Base-by-base conservation (phyloP, 2,797 vertebrate species). In the Hypotaenidia okinawae region DNA sequence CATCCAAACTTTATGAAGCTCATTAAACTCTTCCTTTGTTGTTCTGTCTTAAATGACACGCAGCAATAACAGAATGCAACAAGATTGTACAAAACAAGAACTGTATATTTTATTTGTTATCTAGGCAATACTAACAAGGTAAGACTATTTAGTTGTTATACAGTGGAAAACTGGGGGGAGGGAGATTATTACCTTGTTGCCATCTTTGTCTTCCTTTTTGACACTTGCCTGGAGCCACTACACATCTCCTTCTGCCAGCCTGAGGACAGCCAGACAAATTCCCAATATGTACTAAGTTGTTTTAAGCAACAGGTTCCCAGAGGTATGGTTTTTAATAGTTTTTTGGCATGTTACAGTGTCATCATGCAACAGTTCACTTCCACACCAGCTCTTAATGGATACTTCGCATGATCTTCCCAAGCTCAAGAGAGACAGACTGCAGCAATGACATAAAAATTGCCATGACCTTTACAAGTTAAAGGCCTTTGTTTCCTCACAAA, bases 161-260 rank as follows among this genome's bases (percentile, higher is more conserved):
- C 22, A 74, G 8, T 59, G 33, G 21, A 74, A 69, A 52, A 37
- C 2, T 2, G 10, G 3, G 16, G 6, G 6, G 1, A 1, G 1
- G 1, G 23, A 58, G 5, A 21, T 18, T n/a, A 52, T 41, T 72
- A 67, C 12, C n/a, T 49, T 39, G 24, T 52, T 70, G 66, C 35
- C 25, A 25, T 32, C 22, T n/a, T 72, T 49, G 28, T 68, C 30
- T 41, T 86, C 62, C 22, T 33, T 87, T 55, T 67, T 35, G 5
- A 12, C 43, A 47, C 8, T 52, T 25, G 52, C 24, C 8, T 43
- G 33, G n/a, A 62, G 35, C 35, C 32, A 13, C 25, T 55, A 39
- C 16, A 3, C 25, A 11, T 14, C 23, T 27, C 11, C 45, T 13
- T 67, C 66, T 75, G 47, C 28, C 52, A 87, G 45, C 11, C 72